Evolutionary conservation across 2,113 vertebrate genomes (phyloP).

Genomic region (Ploceus nigricollis): DNA sequence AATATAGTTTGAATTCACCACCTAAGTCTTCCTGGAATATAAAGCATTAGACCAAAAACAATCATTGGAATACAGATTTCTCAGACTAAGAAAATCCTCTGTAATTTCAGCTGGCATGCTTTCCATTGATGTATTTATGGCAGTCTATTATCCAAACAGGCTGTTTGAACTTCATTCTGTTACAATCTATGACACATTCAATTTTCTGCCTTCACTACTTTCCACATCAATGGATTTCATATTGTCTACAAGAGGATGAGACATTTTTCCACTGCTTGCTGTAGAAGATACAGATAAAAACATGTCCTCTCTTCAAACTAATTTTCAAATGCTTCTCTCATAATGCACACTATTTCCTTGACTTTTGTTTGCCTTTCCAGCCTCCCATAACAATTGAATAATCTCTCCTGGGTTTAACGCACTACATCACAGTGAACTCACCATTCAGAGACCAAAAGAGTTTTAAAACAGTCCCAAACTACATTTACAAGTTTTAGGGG

Average conservation of each 20-base stretch:
- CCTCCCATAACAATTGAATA: not conserved
- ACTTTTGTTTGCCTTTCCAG: slow-evolving; percentile 12
- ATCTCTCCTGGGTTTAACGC: not conserved
- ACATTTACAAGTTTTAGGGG: not conserved
- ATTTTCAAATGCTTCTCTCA: not conserved
- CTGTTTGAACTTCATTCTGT: slow-evolving; percentile 44
- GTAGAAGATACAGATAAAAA: slow-evolving; percentile 23
- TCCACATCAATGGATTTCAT: slow-evolving; percentile 47
- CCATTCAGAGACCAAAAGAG: not conserved
- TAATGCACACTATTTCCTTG: not conserved
- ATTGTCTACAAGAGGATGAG: slow-evolving; percentile 20
- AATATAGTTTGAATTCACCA: not conserved
- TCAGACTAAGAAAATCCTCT: slow-evolving; percentile 8
- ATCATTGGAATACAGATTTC: not conserved
- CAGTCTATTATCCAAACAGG: slow-evolving; percentile 42
- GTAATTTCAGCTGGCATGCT: slow-evolving; percentile 12
- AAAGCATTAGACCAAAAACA: not conserved
- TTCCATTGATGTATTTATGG: slow-evolving; percentile 40
- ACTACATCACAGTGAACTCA: not conserved
- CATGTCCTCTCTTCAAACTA: not conserved
- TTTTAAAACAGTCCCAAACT: not conserved
- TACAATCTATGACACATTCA: slow-evolving; percentile 46
- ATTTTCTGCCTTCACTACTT: slow-evolving; percentile 52
- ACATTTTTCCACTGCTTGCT: slow-evolving; percentile 2
- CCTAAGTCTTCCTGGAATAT: not conserved